Conservation (phyloP, 1,140 invertebrate species). For the Trachelipus rathkii region DNA sequence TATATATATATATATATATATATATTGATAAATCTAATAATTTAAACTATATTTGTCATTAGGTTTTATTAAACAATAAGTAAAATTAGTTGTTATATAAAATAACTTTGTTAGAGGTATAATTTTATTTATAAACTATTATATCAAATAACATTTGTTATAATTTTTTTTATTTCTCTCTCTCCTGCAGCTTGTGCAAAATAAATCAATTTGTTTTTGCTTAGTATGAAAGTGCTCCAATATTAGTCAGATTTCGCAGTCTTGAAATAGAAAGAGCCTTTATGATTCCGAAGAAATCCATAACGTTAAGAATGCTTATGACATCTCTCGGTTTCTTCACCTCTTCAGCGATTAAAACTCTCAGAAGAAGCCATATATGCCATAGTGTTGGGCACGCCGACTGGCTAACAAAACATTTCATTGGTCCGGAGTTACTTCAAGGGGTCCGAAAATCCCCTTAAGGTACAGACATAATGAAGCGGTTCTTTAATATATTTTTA, state of each 20-base stretch:
- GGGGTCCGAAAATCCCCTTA: constrained; percentile 52
- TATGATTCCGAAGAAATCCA: constrained; percentile 58
- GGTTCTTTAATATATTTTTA: too few relatives aligned
- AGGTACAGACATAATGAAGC: constrained; percentile 48
- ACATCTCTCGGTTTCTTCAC: constrained; percentile 56
- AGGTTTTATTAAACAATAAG: too few relatives aligned
- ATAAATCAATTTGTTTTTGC: constrained; percentile 59
- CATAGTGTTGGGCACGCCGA: constrained; percentile 59
- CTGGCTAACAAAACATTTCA: constrained; percentile 53
- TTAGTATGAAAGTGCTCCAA: constrained; percentile 56
- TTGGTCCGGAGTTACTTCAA: constrained; percentile 58
- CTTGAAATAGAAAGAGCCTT: constrained; percentile 61
- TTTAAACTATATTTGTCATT: too few relatives aligned
- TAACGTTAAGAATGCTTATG: constrained; percentile 58
- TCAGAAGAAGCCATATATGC: constrained; percentile 57
- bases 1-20: too few relatives aligned
- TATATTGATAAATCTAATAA: too few relatives aligned
- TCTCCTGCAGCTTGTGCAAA: constrained; percentile 51
- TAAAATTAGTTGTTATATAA: too few relatives aligned
- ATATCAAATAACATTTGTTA: too few relatives aligned
- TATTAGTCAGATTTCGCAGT: constrained; percentile 56
- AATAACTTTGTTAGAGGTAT: too few relatives aligned
- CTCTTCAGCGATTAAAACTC: constrained; percentile 48
- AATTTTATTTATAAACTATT: too few relatives aligned
- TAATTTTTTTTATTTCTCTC: too few relatives aligned